Base-by-base conservation (phyloP, 2,113 vertebrate genomes). In the Tonatia bakeri region DNA sequence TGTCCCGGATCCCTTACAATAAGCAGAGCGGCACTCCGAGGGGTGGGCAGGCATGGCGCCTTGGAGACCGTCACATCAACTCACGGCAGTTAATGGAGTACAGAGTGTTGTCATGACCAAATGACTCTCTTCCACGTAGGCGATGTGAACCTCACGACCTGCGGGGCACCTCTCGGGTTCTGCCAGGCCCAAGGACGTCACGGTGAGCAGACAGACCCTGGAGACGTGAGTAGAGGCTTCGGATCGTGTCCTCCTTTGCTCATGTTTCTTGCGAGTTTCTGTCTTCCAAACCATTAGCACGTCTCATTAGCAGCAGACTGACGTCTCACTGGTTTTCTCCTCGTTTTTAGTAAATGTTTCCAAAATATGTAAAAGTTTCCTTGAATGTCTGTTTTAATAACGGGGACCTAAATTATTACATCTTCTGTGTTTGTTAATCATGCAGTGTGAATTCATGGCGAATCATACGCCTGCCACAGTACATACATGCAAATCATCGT, bases 301-400 rank as follows among this genome's bases (percentile, higher is more conserved):
- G 8, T 15, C 26, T 19, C 14, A 28, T 1, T 2, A 33, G 33
- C 47, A 77, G 75, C 45, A 20, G 33, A n/a, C 1, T 12, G 31
- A 20, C 6, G 45, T 17, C 5, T 82, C 4, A 31, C 4, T 47
- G 16, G 47, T 47, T 87, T n/a, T 50, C 9, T 43, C 4, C 7
- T 73, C n/a, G 54, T 11, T 61, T 61, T 82, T 56, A 40, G 38
- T 33, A 87, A 76, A 16, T 47, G 22, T 28, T 75, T 88, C 45
- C 33, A 52, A 67, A 72, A 43, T 43, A 83, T 7, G 8, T 61
- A 22, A 6, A 38, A 38, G 31, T 70, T 80, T 45, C 54, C 47
- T 91, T 84, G n/a, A 65, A 77, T 45, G 81, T 96, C 24, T 67
- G 4, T 79, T 90, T 80, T 38, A 73, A 20, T 84, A 88, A 40